These are phyloP conservation scores for Coluber constrictor DNA, from an alignment of 2,797 vertebrate species.

Conservation along the genomic window DNA sequence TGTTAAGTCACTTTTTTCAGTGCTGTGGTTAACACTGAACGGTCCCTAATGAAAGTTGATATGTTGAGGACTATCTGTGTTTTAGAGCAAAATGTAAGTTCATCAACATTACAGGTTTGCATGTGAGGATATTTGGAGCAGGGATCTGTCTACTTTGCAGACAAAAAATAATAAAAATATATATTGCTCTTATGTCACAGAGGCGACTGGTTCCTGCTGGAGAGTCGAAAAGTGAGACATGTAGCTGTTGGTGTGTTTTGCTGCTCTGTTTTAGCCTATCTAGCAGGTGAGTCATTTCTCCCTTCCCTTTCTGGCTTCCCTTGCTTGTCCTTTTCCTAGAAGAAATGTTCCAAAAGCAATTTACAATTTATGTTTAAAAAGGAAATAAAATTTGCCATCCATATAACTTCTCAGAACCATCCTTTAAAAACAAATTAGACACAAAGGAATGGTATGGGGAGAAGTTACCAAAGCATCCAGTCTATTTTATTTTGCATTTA, in stretches of 20 bases:
- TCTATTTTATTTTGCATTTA: background rate
- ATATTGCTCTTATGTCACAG: conserved; percentile 60
- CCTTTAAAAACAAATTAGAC: background rate
- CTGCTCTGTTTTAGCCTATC: conserved; percentile 81
- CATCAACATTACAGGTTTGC: background rate
- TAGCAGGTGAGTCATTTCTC: conserved; percentile 78
- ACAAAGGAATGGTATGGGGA: background rate
- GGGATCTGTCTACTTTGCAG: background rate
- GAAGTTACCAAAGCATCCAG: background rate
- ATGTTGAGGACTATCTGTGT: background rate
- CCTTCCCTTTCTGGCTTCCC: conserved; percentile 31
- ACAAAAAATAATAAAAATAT: background rate
- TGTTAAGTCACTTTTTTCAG: background rate
- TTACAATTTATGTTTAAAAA: background rate
- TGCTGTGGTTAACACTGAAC: background rate
- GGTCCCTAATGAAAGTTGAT: background rate
- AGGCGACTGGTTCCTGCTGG: conserved; percentile 87
- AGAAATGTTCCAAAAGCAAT: background rate
- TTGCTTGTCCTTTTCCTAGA: background rate
- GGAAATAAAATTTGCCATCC: background rate
- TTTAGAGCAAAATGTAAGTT: background rate
- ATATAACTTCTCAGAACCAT: background rate
- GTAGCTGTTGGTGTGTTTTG: conserved; percentile 86
- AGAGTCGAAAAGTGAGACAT: conserved; percentile 81
- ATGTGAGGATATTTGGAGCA: background rate